Percentiles rank a stretch among this genome's conserved stretches.
phyloP scores from a whole-genome alignment of 2,113 vertebrate genomes.

The Catharus fuscescens region DNA sequence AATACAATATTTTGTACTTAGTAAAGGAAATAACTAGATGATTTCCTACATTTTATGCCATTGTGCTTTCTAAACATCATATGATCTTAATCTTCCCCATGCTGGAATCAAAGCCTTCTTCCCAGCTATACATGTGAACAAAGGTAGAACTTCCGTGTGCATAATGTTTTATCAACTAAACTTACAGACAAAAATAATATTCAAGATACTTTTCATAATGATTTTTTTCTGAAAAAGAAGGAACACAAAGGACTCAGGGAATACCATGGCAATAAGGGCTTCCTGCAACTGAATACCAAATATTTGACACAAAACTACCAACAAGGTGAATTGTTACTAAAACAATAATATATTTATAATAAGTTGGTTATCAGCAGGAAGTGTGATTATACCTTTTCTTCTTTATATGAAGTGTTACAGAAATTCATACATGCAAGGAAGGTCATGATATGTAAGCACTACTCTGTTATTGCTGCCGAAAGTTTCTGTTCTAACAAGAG shows the following conservation, averaged over 20 bases:
- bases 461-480: fast-evolving
- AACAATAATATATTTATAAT: background rate
- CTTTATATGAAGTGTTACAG: background rate
- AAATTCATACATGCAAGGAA: background rate
- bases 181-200: background rate
- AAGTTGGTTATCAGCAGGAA: background rate
- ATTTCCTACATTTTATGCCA: slow-evolving; percentile 37
- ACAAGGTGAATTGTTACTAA: background rate
- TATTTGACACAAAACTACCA: background rate
- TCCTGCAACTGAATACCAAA: background rate
- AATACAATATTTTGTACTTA: slow-evolving; percentile 40
- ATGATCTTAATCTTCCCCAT: background rate
- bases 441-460: fast-evolving
- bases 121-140: background rate
- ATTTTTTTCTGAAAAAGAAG: background rate
- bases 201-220: background rate
- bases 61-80: slow-evolving; percentile 19
- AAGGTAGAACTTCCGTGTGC: background rate
- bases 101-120: background rate
- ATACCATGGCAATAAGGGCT: background rate
- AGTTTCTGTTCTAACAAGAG: background rate
- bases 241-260: fast-evolving
- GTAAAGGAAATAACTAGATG: slow-evolving; percentile 60
- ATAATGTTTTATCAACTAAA: background rate
- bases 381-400: background rate